Evolutionary conservation across 2,888 invertebrate species (phyloP), one percentile per base, ranked within the genome.

Genomic region (Selenia dentaria): DNA sequence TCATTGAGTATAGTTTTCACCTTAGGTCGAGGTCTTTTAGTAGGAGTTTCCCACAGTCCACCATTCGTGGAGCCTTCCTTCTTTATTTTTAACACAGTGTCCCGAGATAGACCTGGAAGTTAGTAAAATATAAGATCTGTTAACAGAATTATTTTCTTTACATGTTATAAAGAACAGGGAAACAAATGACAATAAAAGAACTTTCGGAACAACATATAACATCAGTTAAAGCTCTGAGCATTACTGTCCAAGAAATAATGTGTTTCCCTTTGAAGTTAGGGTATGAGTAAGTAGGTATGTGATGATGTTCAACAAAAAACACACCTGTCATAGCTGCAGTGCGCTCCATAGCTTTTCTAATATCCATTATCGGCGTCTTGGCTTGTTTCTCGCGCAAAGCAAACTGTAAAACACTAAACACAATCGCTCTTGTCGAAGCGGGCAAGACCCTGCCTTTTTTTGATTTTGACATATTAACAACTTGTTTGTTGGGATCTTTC

Each of bases 31-130:
- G 47, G 47, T 18, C 41, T 36, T 28, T 42, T 48, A 27, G 37
- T 48, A 13, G 47, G 47, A 8, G 47, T 48, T 25, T 48, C 47
- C 47, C 47, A 48, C 10, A 48, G 11, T 6, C 47, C 47, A 12
- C 47, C 47, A n/a, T 48, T 49, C 1, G 43, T 43, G 1, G 50
- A 36, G 16, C 40, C 43, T 40, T 49, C 44, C 8, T 50, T 50
- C 8, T 50, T 44, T 50, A 44, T 50, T 32, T 50, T 50, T 10
- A 40, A n/a, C 8, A 50, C 44, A 18, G 50, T 50, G 13, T 48
- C 47, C 10, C 47, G 36, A 28, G 47, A 48, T 33, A 48, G 31
- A 1, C 47, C 47, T 48, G 31, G 6, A 36, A 32, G 31, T 32
- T 24, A 26, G 31, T 6, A 41, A 41, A 12, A n/a, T n/a, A n/a